phyloP scores from a whole-genome alignment of 2,888 invertebrate species.

The Philereme vetulata region DNA sequence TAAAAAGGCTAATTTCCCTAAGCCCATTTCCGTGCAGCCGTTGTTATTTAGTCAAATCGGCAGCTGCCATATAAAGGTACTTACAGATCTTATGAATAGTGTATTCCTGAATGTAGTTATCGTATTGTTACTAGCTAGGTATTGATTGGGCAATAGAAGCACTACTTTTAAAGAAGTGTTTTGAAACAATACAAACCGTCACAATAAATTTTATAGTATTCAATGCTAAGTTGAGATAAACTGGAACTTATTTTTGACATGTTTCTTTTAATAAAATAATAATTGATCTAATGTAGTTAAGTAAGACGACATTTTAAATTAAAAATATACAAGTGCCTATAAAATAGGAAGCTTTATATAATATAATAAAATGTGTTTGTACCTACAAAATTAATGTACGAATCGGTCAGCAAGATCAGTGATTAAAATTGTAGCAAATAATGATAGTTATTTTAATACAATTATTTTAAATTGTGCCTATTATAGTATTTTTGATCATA shows the following conservation, averaged over 20 bases:
- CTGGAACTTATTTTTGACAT: constrained; percentile 7
- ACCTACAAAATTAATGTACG: constrained; percentile 8
- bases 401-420: constrained; percentile 11
- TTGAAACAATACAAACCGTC: constrained; percentile 1
- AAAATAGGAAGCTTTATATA: background rate
- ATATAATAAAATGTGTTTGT: background rate
- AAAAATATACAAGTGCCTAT: constrained; percentile 7
- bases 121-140: constrained; percentile 1
- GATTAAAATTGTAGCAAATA: background rate
- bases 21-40: constrained; percentile 26
- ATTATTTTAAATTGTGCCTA: constrained; percentile 18
- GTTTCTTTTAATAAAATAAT: background rate
- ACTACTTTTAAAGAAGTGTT: constrained; percentile 13
- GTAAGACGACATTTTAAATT: constrained; percentile 13
- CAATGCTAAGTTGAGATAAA: constrained; percentile 2
- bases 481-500: constrained; percentile 31
- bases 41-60: constrained; percentile 38
- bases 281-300: constrained; percentile 3
- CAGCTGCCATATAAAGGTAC: constrained; percentile 33
- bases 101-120: constrained; percentile 27
- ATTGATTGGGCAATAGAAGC: constrained; percentile 3
- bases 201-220: constrained; percentile 9
- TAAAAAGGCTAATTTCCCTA: constrained; percentile 8
- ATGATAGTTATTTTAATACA: background rate
- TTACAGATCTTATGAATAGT: constrained; percentile 41